Base-by-base conservation (phyloP, 2,888 invertebrate genomes). In the Sussaba pulchella region DNA sequence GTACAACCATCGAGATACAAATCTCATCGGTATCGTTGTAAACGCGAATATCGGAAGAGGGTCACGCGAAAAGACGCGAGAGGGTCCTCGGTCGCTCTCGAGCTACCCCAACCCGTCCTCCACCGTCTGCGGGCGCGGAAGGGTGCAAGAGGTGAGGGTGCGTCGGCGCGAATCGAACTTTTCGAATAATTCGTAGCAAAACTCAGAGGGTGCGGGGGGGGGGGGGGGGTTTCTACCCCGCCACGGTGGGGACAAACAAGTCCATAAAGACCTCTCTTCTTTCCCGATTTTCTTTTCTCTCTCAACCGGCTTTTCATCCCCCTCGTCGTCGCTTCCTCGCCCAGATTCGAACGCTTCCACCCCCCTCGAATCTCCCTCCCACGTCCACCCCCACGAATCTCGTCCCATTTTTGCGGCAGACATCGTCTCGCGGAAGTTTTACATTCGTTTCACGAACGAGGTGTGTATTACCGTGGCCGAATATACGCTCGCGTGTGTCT, bases 161-260 rank as follows among this genome's bases (percentile, higher is more conserved):
- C 82, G 82, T 85, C 83, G 84, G 81, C 78, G 71, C 63, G 82
- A 73, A 84, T 82, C 83, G 80, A 88, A 88, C 86, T 88, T 88
- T 87, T 85, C 88, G 81, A 85, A 88, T 88, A 88, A 88, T 88
- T 88, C 85, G 75, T 85, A 82, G 87, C 4, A 87, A 88, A 88
- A 84, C 79, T 80, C 75, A 61, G 69, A 50, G 43, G 50, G 69
- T 24, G 59, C 57, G 66, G 24, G 69, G 47, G 6, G 31, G 31
- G 31, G 31, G 31, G 6, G 31, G 31, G 31, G 31, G 31, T 31
- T 2, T 2, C 6, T 31, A 5, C 57, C 66, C 64, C 50, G 54
- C 69, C 59, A 64, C 66, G 64, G 36, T 73, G 74, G 85, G 86
- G 86, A 89, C 89, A 89, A 89, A 89, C 89, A 89, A 89, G 88